Percentiles rank a stretch among this genome's conserved stretches.
Conservation (phyloP, 2,888 invertebrate genomes). For the Polymixis lichenea region DNA sequence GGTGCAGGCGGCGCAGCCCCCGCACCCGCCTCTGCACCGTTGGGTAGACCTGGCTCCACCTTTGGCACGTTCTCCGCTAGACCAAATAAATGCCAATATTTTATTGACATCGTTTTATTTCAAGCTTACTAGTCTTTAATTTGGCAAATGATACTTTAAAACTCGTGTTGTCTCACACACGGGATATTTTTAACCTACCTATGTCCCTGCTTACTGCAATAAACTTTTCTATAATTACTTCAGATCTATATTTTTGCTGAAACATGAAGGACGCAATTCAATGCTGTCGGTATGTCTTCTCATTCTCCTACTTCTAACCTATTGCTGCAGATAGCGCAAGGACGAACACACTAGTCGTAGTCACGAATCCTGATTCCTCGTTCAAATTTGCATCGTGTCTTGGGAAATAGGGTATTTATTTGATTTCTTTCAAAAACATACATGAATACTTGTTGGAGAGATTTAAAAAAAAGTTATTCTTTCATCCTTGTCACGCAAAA, state of each 20-base stretch:
- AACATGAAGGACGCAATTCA: background rate
- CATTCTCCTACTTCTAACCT: no score
- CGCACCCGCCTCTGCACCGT: slow-evolving; percentile 84
- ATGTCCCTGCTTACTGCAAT: background rate
- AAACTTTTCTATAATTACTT: no score
- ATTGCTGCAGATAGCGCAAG: no score
- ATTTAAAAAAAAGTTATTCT: no score
- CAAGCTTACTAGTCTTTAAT: background rate
- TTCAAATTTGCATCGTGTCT: no score
- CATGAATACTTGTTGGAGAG: background rate
- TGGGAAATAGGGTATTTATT: background rate
- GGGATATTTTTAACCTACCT: no score
- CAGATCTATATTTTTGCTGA: background rate
- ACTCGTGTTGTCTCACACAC: no score
- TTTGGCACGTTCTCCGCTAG: slow-evolving; percentile 87
- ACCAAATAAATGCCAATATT: background rate
- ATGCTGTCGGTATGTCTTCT: background rate
- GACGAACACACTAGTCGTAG: no score
- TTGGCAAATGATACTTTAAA: no score
- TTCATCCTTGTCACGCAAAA: background rate
- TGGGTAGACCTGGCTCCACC: slow-evolving; percentile 89
- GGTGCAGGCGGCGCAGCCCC: slow-evolving; percentile 73
- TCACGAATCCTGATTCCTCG: no score
- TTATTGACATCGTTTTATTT: background rate
- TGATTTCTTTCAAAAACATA: background rate